phyloP scores from a whole-genome alignment of 2,113 vertebrate genomes.

The Dipodomys ordii region DNA sequence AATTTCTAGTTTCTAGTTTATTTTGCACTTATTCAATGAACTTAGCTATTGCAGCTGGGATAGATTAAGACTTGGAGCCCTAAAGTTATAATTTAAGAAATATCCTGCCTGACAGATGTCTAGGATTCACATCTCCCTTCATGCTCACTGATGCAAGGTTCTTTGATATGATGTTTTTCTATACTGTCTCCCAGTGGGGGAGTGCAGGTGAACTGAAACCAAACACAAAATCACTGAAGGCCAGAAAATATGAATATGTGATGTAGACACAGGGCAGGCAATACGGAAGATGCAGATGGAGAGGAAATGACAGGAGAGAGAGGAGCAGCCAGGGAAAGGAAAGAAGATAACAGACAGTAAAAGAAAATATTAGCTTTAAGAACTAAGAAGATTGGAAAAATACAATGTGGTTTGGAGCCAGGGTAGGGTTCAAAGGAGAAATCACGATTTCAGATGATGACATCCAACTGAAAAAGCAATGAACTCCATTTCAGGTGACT shows the following conservation, averaged over 20 bases:
- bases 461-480: background rate
- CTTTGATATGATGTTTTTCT: background rate
- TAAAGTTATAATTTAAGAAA: slow-evolving; percentile 57
- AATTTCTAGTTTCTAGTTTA: slow-evolving; percentile 64
- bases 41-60: slow-evolving; percentile 5
- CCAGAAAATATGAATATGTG: slow-evolving; percentile 37
- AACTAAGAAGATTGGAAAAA: background rate
- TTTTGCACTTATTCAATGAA: slow-evolving; percentile 51
- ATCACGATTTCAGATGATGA: background rate
- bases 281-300: background rate
- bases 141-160: background rate
- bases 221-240: slow-evolving; percentile 10
- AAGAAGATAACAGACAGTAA: background rate
- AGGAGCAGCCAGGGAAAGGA: background rate
- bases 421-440: background rate
- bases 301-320: slow-evolving; percentile 29
- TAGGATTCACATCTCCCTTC: background rate
- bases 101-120: slow-evolving; percentile 43
- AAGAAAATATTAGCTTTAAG: slow-evolving; percentile 31
- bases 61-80: background rate
- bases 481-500: background rate
- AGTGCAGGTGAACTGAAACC: slow-evolving; percentile 23
- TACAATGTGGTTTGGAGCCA: background rate
- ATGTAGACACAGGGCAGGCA: background rate
- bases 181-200: background rate